Conservation (phyloP, 2,888 invertebrate species). For the Heliconius aoede region DNA sequence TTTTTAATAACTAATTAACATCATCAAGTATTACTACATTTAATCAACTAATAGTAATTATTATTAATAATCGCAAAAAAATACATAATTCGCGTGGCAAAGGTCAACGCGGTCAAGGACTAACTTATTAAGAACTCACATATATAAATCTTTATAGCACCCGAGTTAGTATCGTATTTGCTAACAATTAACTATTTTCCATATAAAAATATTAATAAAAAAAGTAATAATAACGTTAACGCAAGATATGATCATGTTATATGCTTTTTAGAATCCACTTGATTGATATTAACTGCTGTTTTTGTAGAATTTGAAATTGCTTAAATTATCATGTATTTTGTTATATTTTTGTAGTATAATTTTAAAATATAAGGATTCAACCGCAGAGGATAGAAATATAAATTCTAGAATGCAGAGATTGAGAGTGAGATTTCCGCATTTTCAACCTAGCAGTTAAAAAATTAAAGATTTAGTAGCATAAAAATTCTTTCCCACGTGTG, state of each 20-base stretch:
- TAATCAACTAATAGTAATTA: neutral
- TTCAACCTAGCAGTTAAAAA: no score
- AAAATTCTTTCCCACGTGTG: no score
- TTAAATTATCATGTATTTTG: neutral
- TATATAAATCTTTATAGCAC: slow-evolving; percentile 19
- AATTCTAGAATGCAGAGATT: no score
- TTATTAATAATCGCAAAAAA: neutral
- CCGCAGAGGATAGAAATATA: no score
- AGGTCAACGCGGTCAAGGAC: slow-evolving; percentile 22
- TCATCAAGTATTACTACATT: neutral
- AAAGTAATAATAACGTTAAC: slow-evolving; percentile 2
- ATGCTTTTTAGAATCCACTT: slow-evolving; percentile 1
- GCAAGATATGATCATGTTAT: slow-evolving; percentile 5
- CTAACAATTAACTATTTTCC: slow-evolving; percentile 12
- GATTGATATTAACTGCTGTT: slow-evolving; percentile 10
- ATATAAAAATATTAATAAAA: slow-evolving; percentile 14
- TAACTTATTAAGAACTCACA: neutral
- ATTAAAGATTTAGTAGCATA: no score
- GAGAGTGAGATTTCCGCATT: no score
- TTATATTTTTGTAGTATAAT: neutral
- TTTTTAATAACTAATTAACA: no score
- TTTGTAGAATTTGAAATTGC: slow-evolving; percentile 4
- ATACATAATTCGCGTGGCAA: neutral
- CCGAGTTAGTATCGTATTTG: neutral
- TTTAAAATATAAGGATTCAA: no score